Evolutionary conservation across 30 jellyfish, hydroid and myxozoan species (phyloP), one percentile per base, ranked within the genome.

Genomic region (Pseudorhiza aurosa): DNA sequence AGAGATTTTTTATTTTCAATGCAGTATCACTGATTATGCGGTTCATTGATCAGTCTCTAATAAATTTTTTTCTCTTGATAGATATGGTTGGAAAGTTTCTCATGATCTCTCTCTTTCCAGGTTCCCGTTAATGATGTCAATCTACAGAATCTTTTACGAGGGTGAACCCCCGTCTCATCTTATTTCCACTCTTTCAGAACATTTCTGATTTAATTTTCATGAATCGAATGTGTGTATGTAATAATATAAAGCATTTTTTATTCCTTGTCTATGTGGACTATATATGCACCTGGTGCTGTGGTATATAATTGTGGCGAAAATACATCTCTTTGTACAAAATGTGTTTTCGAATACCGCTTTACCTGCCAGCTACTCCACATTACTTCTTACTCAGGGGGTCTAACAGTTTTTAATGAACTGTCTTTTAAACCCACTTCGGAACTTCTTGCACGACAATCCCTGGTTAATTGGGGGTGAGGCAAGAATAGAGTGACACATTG

Each of bases 141-240:
- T 88, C 28, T 88, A 88, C 82, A 87, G 87, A 27, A 88, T 81
- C 21, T 88, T 83, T 47, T 88, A 79, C 73, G 97, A 88, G 45
- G 44, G 65, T 42, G 90, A 72, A 37, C 87, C 90, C 10, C 97
- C 97, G 0, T 31, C 85, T 12, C 90, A 79, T 88, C 51, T 88
- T 27, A 81, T 88, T 19, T 84, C 83, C 21, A 88, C 97, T 2
- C 68, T 88, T 12, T 44, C 85, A 4, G 90, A 80, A 58, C 97
- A 75, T 50, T 88, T 79, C 72, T 88, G 24, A 21, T 10, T 53
- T 24, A 1, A 53, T 21, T 26, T 4, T 18, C 7, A 2, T 12
- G 24, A 18, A 39, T 53, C 22, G 67, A 53, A 53, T 36, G 24
- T 5, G 24, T 53, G 14, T 53, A 4, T 53, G 24, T 53, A 53